A percentile compares a stretch with the other conserved stretches of the same genome.
These are phyloP conservation scores for Puma concolor DNA, from an alignment of 2,113 vertebrate genomes.

Conservation along the genomic window DNA sequence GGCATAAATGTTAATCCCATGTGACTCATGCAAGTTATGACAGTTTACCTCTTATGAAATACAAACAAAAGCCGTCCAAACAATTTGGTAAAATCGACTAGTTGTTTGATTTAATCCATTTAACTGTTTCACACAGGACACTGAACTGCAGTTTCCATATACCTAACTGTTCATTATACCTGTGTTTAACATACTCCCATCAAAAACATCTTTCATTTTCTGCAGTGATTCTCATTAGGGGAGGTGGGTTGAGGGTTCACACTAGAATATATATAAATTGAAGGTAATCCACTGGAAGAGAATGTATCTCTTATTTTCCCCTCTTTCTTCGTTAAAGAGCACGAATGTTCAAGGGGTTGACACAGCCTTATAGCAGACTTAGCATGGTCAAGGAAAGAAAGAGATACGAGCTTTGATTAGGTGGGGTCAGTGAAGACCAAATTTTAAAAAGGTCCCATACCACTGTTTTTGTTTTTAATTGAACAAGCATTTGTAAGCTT, in stretches of 20 bases:
- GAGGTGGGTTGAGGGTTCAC: neutral
- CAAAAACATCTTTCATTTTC: neutral
- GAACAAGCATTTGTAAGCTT: neutral
- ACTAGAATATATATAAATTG: neutral
- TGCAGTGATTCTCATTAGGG: neutral
- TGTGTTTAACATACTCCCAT: neutral
- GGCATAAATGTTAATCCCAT: neutral
- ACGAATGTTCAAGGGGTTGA: neutral
- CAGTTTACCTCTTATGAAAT: neutral
- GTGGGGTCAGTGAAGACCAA: neutral
- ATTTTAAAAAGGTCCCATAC: constrained; percentile 12
- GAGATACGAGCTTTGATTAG: neutral
- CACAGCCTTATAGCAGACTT: neutral
- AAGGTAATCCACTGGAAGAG: neutral
- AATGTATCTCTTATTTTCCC: neutral
- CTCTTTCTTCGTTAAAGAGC: neutral
- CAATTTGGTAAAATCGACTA: neutral
- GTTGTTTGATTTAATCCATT: neutral
- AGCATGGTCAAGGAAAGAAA: neutral
- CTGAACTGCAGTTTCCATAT: neutral
- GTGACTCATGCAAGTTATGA: neutral
- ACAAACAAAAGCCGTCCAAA: neutral
- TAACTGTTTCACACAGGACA: neutral
- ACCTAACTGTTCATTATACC: neutral
- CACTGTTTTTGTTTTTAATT: constrained; percentile 42